A percentile compares a stretch with the other conserved stretches of the same genome.
phyloP scores from a whole-genome alignment of 2,113 vertebrate species.

The Grammomys dolichurus region DNA sequence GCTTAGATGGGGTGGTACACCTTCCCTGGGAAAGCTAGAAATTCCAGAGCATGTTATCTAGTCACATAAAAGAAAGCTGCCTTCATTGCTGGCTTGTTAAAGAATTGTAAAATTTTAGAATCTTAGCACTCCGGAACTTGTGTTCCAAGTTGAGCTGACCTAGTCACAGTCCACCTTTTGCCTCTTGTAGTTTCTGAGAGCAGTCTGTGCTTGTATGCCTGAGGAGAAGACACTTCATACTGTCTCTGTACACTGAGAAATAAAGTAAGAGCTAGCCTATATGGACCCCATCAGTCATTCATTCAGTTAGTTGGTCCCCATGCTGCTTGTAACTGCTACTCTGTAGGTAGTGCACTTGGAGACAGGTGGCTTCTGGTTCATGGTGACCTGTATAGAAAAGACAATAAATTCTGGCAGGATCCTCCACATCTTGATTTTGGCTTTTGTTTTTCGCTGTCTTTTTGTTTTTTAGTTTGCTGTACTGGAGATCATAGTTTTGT shows the following conservation, averaged over 20 bases:
- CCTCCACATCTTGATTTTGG: not conserved
- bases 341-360: not conserved
- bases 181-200: constrained; percentile 32
- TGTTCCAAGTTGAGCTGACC: constrained; percentile 22
- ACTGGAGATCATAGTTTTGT: not conserved
- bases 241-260: not conserved
- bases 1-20: not conserved
- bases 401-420: not conserved
- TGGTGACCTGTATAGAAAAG: not conserved
- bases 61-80: constrained; percentile 8
- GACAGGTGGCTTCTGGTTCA: not conserved
- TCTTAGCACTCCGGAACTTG: constrained; percentile 26
- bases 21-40: constrained; percentile 14
- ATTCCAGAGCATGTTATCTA: constrained; percentile 29
- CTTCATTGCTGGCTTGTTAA: constrained; percentile 19
- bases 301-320: not conserved
- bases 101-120: constrained; percentile 41
- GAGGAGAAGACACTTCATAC: constrained; percentile 2
- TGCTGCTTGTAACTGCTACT: not conserved
- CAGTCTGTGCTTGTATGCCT: not conserved
- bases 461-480: not conserved
- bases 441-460: not conserved
- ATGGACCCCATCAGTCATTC: not conserved
- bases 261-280: not conserved
- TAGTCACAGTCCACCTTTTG: not conserved